Percentiles rank a stretch among this genome's conserved stretches.
These are phyloP conservation scores for Tuta absoluta DNA, from an alignment of 2,888 invertebrate species.

Conservation along the genomic window DNA sequence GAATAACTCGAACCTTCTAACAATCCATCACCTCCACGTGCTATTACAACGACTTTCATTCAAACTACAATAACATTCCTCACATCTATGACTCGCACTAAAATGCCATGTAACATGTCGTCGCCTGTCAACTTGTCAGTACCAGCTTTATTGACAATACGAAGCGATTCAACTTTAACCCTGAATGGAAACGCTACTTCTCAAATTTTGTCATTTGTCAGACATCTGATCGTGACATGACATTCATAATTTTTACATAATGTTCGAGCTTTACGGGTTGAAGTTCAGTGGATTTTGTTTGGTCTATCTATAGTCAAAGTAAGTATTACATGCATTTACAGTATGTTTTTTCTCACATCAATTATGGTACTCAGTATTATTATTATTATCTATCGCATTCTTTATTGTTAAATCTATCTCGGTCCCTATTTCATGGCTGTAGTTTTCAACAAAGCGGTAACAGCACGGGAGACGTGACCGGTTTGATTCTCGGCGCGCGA, in stretches of 20 bases:
- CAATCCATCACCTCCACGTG: conserved; percentile 19
- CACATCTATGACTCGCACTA: conserved; percentile 8
- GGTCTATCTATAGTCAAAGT: too few relatives aligned
- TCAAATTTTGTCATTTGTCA: conserved; percentile 60
- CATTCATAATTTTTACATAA: conserved; percentile 48
- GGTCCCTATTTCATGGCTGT: conserved; percentile 32
- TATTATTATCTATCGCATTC: conserved; percentile 4
- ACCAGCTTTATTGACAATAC: conserved; percentile 19
- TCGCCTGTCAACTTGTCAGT: conserved; percentile 14
- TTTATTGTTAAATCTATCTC: conserved; percentile 8
- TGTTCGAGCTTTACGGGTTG: conserved; percentile 38
- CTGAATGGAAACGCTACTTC: conserved; percentile 42
- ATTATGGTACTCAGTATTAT: not conserved
- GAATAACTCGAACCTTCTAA: not conserved
- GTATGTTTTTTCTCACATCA: too few relatives aligned
- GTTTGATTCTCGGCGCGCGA: conserved; percentile 50
- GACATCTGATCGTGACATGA: conserved; percentile 46
- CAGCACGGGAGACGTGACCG: conserved; percentile 54
- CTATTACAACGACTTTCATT: conserved; percentile 16
- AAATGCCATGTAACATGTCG: not conserved
- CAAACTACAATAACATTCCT: conserved; percentile 16
- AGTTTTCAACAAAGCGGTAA: conserved; percentile 30
- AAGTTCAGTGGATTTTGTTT: conserved; percentile 23
- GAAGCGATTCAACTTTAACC: conserved; percentile 50
- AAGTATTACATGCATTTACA: too few relatives aligned